Conservation (phyloP, 2,797 vertebrate genomes). For the Macrochelys suwanniensis region DNA sequence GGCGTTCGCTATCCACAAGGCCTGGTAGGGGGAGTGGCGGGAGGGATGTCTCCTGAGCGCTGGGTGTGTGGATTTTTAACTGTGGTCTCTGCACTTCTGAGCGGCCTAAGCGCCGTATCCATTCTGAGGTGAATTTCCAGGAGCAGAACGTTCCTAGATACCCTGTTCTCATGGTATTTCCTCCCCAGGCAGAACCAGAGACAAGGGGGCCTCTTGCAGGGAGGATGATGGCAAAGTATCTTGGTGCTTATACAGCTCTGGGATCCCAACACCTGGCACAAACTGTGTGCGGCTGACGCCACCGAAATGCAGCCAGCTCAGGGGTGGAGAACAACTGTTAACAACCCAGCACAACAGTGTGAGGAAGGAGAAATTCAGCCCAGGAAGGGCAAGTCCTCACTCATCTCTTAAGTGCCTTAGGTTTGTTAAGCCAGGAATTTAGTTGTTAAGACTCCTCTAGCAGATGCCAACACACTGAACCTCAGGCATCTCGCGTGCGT, state of each 20-base stretch:
- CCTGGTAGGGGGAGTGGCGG: slow-evolving; percentile 84
- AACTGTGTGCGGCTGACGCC: not conserved
- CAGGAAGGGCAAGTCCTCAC: not conserved
- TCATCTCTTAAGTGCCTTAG: not conserved
- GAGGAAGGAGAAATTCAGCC: not conserved
- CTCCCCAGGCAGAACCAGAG: not conserved
- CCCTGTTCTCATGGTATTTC: not conserved
- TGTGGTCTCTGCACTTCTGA: not conserved
- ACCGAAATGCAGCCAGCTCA: not conserved
- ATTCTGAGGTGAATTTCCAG: not conserved
- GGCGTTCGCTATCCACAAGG: slow-evolving; percentile 88
- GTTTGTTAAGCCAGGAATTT: no score
- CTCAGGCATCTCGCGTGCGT: no score
- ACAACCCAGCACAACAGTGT: not conserved
- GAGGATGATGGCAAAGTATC: not conserved
- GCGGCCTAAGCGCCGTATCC: not conserved
- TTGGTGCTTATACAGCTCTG: not conserved
- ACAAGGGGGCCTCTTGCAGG: not conserved
- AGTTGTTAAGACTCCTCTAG: no score
- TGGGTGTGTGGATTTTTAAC: not conserved
- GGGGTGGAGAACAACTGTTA: not conserved
- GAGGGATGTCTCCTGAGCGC: not conserved
- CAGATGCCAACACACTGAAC: not conserved
- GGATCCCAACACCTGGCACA: not conserved
- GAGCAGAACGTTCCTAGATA: not conserved